phyloP scores from a whole-genome alignment of 2,888 invertebrate species.

The Papilio demoleus region DNA sequence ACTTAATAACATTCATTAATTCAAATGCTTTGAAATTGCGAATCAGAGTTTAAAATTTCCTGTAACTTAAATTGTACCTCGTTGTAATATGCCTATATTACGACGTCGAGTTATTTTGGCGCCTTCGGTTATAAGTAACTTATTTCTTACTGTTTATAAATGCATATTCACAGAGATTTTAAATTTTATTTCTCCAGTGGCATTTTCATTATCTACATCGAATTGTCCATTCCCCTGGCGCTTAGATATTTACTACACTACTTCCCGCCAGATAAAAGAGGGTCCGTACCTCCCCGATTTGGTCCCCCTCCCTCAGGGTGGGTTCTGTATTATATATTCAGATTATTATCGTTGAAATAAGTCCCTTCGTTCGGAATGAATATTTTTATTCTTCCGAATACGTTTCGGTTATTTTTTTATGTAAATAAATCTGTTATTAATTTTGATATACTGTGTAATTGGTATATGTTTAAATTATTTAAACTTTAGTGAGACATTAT shows the following conservation, averaged over 20 bases:
- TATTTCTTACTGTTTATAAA: too few species aligned
- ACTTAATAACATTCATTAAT: not conserved
- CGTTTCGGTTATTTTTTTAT: conserved; percentile 13
- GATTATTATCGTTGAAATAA: conserved; percentile 32
- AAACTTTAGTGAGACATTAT: too few species aligned
- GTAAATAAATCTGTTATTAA: conserved; percentile 4
- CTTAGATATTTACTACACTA: conserved; percentile 5
- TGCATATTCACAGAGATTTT: too few species aligned
- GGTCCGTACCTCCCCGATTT: conserved; percentile 33
- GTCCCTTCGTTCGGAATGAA: conserved; percentile 4
- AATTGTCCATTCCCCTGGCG: not conserved
- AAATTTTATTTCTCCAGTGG: not conserved
- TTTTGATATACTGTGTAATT: not conserved
- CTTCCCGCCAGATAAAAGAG: conserved; percentile 26
- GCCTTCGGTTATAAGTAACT: too few species aligned
- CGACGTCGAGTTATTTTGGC: too few species aligned
- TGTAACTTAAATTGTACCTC: too few species aligned
- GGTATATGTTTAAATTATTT: too few species aligned
- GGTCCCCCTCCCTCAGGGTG: conserved; percentile 19
- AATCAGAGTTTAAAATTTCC: not conserved
- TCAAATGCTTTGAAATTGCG: not conserved
- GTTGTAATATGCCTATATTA: too few species aligned
- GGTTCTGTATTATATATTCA: conserved; percentile 29
- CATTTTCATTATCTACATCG: not conserved
- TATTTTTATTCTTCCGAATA: conserved; percentile 16